phyloP scores from a whole-genome alignment of 2,888 invertebrate species.

The Netelia inedita region DNA sequence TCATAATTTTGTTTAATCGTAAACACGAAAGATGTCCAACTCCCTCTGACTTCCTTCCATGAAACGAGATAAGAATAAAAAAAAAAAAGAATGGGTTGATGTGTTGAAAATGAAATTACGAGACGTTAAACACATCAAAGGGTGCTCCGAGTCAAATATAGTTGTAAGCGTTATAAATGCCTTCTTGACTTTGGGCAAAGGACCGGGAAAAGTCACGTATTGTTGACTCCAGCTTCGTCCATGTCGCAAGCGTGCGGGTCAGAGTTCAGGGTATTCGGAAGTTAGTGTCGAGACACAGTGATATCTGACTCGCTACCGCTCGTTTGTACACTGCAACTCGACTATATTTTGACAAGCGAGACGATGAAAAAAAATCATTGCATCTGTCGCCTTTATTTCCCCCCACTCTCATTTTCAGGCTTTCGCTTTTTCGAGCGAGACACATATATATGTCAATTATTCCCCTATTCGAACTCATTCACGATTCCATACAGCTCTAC shows the following conservation, averaged over 20 bases:
- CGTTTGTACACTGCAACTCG: constrained; percentile 46
- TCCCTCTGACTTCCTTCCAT: background rate
- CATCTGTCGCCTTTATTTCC: constrained; percentile 61
- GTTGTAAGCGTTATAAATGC: constrained; percentile 19
- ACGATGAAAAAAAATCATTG: constrained; percentile 59
- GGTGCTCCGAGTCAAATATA: constrained; percentile 1
- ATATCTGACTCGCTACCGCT: constrained; percentile 26
- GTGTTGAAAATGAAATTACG: constrained; percentile 36
- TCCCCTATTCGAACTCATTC: constrained; percentile 4
- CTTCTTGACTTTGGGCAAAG: background rate
- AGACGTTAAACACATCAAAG: constrained; percentile 23
- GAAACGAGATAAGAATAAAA: background rate
- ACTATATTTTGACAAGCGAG: constrained; percentile 65
- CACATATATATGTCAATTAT: constrained; percentile 20
- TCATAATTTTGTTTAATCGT: too few species aligned
- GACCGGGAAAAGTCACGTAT: constrained; percentile 53
- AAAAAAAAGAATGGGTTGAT: background rate
- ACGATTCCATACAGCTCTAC: background rate
- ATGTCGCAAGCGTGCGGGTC: constrained; percentile 34
- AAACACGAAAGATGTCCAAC: too few species aligned
- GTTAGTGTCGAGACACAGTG: constrained; percentile 30
- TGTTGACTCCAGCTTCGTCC: constrained; percentile 40
- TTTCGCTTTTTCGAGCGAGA: constrained; percentile 17
- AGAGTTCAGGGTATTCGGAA: constrained; percentile 44
- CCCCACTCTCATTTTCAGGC: constrained; percentile 13